Percentiles rank a stretch among this genome's conserved stretches.
phyloP scores from a whole-genome alignment of 1,140 invertebrate genomes.

The Eciton burchellii region DNA sequence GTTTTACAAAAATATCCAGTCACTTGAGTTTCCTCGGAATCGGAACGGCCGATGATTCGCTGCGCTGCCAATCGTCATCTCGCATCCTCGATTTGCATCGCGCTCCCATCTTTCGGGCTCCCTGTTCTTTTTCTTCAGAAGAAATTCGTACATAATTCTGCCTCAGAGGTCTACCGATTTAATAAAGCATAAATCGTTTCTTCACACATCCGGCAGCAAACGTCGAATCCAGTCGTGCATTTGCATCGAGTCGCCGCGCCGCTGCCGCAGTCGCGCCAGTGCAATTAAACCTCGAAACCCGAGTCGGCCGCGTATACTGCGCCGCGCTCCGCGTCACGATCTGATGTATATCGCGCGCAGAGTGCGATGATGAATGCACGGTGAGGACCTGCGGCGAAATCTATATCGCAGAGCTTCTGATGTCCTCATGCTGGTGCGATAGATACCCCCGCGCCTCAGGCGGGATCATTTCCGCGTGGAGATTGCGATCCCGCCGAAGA shows the following conservation, averaged over 20 bases:
- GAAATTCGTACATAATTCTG: neutral
- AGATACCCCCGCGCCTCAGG: neutral
- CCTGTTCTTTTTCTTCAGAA: conserved; percentile 14
- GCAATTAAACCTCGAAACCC: conserved; percentile 79
- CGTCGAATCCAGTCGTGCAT: conserved; percentile 45
- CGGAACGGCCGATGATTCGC: neutral
- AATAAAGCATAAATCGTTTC: conserved; percentile 43
- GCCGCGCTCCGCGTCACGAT: conserved; percentile 64
- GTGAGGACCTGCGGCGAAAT: conserved; percentile 34
- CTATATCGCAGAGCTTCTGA: neutral
- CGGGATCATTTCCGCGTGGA: neutral
- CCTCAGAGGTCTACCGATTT: neutral
- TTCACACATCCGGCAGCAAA: conserved; percentile 18
- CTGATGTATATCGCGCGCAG: conserved; percentile 68
- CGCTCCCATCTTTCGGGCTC: neutral
- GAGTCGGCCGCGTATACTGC: conserved; percentile 66
- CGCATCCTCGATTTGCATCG: neutral
- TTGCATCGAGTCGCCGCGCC: conserved; percentile 29
- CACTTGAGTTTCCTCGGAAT: neutral
- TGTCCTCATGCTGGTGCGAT: neutral
- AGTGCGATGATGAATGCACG: conserved; percentile 73
- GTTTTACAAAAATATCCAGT: neutral
- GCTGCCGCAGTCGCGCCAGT: conserved; percentile 38
- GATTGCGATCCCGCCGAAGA: neutral
- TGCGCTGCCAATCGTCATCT: neutral